Evolutionary conservation across 1,140 invertebrate genomes (phyloP), one percentile per base, ranked within the genome.

Genomic region (Brachionus paranguensis): DNA sequence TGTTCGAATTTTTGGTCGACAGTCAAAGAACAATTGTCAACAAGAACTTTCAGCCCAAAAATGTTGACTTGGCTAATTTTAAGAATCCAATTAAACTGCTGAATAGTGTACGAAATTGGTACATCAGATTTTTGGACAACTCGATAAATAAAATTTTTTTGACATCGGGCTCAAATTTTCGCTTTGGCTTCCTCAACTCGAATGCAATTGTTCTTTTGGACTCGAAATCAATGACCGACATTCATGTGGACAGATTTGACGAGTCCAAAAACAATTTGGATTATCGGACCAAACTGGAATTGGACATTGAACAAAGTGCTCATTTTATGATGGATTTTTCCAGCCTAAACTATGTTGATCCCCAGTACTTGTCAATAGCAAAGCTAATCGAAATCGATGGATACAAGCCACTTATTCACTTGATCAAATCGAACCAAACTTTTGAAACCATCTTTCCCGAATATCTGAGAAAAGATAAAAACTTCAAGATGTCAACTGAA

Each of bases 301-400:
- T 76, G 7, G 72, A 76, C 17, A 76, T 76, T 11, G 20, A 20
- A 10, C 43, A 76, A 27, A 76, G 43, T 47, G 72, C 53, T 7
- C 47, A 76, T 50, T 76, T 76, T 50, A 29, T 76, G 1, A 50
- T 76, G 12, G 72, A 76, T 50, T 76, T 76, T 76, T 47, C 24
- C 8, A 47, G 17, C 27, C 17, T 76, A 10, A 76, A 76, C 43
- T 10, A 33, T n/a, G 20, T 27, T 24, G 72, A 76, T 50, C 47
- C 72, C 1, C 20, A 50, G 8, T 45, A 76, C n/a, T 76, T 76
- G 17, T 43, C 53, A 4, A 24, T 60, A 14, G 24, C 78, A 1
- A 81, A 81, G 27, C 5, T 81, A 14, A 81, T 81, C 11, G 78
- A 81, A 81, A 41, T 81, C 17, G 78, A 81, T 43, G 37, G 53